Percentiles rank a stretch among this genome's conserved stretches.
Evolutionary conservation across 1,140 invertebrate genomes (phyloP).

Genomic region (Drosophila rufa): DNA sequence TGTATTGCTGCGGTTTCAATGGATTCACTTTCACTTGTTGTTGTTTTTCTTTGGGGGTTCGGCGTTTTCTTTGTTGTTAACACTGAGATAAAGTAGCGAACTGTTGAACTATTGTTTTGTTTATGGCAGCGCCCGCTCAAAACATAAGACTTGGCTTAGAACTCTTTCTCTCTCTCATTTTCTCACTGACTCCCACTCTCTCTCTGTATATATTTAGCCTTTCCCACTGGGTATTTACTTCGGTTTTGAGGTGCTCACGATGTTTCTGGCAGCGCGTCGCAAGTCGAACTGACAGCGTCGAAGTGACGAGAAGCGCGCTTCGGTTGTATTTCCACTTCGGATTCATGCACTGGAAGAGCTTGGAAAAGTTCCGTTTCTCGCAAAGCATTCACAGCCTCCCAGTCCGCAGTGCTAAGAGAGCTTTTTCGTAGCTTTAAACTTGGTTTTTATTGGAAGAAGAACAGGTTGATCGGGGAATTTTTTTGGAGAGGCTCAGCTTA

Average conservation of each 20-base stretch:
- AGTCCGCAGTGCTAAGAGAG: not conserved
- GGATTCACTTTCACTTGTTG: constrained; percentile 62
- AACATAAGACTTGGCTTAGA: constrained; percentile 25
- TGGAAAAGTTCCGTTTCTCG: constrained; percentile 20
- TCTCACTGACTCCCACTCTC: constrained; percentile 24
- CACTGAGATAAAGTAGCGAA: constrained; percentile 4
- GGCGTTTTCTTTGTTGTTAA: not conserved
- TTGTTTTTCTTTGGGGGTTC: constrained; percentile 13
- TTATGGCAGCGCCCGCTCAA: constrained; percentile 12
- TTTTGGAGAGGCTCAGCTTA: not conserved
- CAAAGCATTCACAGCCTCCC: constrained; percentile 6
- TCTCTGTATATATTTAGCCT: constrained; percentile 29
- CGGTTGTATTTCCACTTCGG: constrained; percentile 27
- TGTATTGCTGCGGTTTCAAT: constrained; percentile 20
- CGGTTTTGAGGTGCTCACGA: constrained; percentile 55
- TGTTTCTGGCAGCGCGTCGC: constrained; percentile 68
- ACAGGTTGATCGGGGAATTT: constrained; percentile 22
- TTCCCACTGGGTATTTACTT: constrained; percentile 27
- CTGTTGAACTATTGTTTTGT: constrained; percentile 12
- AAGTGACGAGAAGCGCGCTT: constrained; percentile 9
- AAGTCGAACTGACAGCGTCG: constrained; percentile 57
- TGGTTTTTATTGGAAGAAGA: constrained; percentile 7
- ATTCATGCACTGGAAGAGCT: constrained; percentile 55
- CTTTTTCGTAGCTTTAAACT: not conserved
- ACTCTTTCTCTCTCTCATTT: constrained; percentile 17